Conservation (phyloP, 2,888 invertebrate genomes). For the Chironomus riparius region DNA sequence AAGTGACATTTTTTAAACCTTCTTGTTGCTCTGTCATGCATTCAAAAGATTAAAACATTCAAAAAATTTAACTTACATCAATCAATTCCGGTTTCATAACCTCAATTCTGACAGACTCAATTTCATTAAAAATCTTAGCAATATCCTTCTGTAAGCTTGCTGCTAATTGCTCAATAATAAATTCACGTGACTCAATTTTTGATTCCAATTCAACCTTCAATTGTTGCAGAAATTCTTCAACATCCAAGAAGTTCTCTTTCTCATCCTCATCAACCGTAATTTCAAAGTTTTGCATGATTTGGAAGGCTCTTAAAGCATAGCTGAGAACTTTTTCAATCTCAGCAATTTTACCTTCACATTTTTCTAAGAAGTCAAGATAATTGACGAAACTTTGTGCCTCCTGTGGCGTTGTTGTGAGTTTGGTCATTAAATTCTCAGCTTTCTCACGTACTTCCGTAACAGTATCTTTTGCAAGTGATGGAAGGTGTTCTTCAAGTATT, state of each 20-base stretch:
- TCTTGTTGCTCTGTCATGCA: too few species aligned
- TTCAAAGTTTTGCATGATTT: conserved; percentile 70
- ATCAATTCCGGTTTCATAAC: conserved; percentile 44
- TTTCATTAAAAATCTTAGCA: conserved; percentile 58
- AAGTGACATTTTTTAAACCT: too few species aligned
- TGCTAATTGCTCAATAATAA: conserved; percentile 61
- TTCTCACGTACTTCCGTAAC: conserved; percentile 41
- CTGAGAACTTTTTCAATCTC: conserved; percentile 63
- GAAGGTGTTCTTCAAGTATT: conserved; percentile 54
- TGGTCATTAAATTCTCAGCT: conserved; percentile 50
- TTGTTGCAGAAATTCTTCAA: conserved; percentile 38
- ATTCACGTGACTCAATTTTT: conserved; percentile 56
- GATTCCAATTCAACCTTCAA: conserved; percentile 62
- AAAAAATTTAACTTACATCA: conserved; percentile 36
- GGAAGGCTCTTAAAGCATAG: conserved; percentile 73
- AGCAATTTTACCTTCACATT: conserved; percentile 56
- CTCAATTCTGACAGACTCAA: conserved; percentile 63
- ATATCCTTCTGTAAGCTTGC: conserved; percentile 71
- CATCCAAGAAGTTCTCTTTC: conserved; percentile 40
- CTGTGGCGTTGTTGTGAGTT: conserved; percentile 56
- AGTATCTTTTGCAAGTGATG: conserved; percentile 55
- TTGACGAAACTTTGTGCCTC: conserved; percentile 60
- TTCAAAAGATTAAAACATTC: too few species aligned
- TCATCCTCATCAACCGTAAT: conserved; percentile 67
- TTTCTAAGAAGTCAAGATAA: conserved; percentile 47